Evolutionary conservation across 2,113 vertebrate species (phyloP).

Genomic region (Carettochelys insculpta): DNA sequence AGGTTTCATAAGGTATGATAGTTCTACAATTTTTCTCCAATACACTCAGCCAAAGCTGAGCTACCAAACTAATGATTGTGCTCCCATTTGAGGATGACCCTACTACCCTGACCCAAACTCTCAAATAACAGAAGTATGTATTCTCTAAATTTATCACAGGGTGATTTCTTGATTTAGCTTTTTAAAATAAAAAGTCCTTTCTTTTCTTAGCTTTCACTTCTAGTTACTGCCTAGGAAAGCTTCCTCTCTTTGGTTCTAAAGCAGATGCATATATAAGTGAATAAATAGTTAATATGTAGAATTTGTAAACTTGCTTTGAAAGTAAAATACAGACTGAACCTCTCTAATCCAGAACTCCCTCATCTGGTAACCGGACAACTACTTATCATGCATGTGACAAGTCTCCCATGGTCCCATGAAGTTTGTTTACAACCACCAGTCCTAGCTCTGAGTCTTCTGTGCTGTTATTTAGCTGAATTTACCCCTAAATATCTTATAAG

Average conservation of each 20-base stretch:
- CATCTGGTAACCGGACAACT: no score
- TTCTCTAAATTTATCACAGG: background rate
- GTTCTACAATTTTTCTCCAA: background rate
- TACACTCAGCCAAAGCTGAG: background rate
- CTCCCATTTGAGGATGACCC: background rate
- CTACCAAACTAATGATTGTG: background rate
- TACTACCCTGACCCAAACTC: background rate
- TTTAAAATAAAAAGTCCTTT: background rate
- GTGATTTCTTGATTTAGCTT: background rate
- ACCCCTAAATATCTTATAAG: no score
- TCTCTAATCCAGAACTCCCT: no score
- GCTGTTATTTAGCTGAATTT: no score
- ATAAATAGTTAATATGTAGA: background rate
- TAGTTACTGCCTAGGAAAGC: background rate
- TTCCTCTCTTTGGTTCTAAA: background rate
- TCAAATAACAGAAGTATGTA: background rate
- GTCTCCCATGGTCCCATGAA: no score
- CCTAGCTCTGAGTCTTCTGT: no score
- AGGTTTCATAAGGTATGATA: background rate
- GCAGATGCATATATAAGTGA: background rate
- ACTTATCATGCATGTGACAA: no score
- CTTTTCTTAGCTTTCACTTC: background rate
- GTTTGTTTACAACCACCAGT: no score
- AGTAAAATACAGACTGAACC: no score
- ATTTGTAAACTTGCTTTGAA: background rate